phyloP scores from a whole-genome alignment of 2,888 invertebrate species.

The Rhamphomyia laevipes region DNA sequence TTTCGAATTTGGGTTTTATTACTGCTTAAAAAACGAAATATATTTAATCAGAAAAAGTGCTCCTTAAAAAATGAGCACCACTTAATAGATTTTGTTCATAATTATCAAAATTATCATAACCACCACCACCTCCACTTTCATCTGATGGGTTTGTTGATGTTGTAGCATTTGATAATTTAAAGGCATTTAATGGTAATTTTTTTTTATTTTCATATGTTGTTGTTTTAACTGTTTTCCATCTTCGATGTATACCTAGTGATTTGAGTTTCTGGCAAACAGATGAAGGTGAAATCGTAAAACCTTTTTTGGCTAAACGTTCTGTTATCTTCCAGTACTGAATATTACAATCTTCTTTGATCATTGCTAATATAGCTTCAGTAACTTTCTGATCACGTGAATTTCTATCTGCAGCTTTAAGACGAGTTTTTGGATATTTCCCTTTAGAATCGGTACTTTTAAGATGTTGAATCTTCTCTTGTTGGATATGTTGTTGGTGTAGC shows the following conservation, averaged over 20 bases:
- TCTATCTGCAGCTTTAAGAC: slow-evolving; percentile 32
- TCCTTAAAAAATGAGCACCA: neutral
- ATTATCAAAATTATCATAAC: neutral
- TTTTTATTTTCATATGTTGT: neutral
- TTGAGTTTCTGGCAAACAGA: slow-evolving; percentile 36
- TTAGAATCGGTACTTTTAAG: neutral
- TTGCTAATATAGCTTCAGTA: slow-evolving; percentile 33
- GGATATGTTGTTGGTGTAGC: slow-evolving; percentile 12
- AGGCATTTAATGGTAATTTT: no score
- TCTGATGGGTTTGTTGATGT: neutral
- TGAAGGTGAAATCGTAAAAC: slow-evolving; percentile 34
- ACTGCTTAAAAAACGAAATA: no score
- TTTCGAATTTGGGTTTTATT: no score
- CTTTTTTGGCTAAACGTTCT: slow-evolving; percentile 34
- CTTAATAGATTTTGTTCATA: neutral
- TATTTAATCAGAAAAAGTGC: neutral
- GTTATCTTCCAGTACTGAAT: slow-evolving; percentile 37
- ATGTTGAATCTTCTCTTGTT: neutral
- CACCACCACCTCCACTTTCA: neutral
- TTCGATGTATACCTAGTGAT: slow-evolving; percentile 35
- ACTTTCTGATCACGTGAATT: slow-evolving; percentile 32
- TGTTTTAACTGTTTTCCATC: slow-evolving; percentile 31
- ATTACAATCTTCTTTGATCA: slow-evolving; percentile 34
- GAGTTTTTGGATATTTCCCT: slow-evolving; percentile 20
- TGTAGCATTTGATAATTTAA: no score